Base-by-base conservation (phyloP, 2,888 invertebrate genomes). In the Arrhopalites spinosus region DNA sequence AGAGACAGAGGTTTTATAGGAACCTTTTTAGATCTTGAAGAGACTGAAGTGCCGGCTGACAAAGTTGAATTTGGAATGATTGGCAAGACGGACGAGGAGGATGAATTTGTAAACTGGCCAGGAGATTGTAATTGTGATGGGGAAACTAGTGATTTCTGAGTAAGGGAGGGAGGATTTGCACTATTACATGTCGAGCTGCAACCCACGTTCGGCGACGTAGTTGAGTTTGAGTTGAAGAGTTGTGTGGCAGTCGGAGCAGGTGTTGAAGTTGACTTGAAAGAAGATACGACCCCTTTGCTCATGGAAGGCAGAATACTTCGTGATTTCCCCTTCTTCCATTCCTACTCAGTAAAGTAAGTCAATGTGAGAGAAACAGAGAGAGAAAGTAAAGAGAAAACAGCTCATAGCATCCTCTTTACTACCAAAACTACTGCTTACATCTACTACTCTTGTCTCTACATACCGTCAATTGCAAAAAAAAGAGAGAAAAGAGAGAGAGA, bases 241-340 rank as follows among this genome's bases (percentile, higher is more conserved):
- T 29, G 72, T 29, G 13, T 36, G 36, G 36, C 36, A 36, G 56
- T 20, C 29, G 23, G 53, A 15, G 43, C 29, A 73, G 47, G 66
- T 64, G 66, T 69, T 73, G 78, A 79, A 72, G 79, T 67, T 75
- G 79, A 78, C 75, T 75, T 76, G 76, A 75, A 77, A 63, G 78
- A 74, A 77, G 78, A 76, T 69, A 78, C 75, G 64, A 79, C 80
- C 47, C 81, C 81, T 78, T 81, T 80, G 77, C 78, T 78, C 70
- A 80, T 70, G 64, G 81, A 77, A 73, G 81, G 80, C 72, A 82
- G 75, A 79, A 82, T 75, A 75, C 80, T 75, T 67, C 81, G 77
- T 69, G 78, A 80, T 78, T 82, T 82, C 76, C 78, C 75, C 73
- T 81, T 82, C 76, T 82, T 82, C 81, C 81, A 82, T 76, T 82